Evolutionary conservation across 2,797 vertebrate species (phyloP), one percentile per base, ranked within the genome.

Genomic region (Podargus strigoides): DNA sequence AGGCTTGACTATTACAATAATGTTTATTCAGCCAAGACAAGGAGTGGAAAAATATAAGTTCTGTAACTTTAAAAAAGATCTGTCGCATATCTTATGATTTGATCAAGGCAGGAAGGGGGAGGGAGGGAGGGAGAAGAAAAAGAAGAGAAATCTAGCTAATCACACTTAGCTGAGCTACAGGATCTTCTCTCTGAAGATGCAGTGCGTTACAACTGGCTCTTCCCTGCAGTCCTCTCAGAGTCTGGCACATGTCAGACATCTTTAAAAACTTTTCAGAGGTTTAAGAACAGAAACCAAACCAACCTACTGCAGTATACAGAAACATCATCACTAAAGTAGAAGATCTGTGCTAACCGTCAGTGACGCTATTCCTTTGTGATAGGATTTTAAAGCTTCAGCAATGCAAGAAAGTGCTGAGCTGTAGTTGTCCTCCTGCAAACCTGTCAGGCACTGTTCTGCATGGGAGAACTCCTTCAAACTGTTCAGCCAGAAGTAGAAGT

Each of bases 401-500:
- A 99, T 99, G 98, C 98, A 99, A 16, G 97, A 98, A 97, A 99
- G 98, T 7, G 98, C 98, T 5, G 98, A 98, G 28, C 99, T 99
- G 94, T 98, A 99, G 97, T 98, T 98, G 27, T 98, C 98, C 32
- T 99, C 99, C 87, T 98, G 97, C 94, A 99, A 97, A 50, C 97
- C 98, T 20, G 98, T 98, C 92, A 99, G 98, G 92, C 98, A 99
- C 96, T 99, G 99, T 90, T 99, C 99, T 0, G 99, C 99, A 73
- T 99, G 98, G 34, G 99, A 99, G 94, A 99, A 99, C 97, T 99
- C 99, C 97, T 99, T 99, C 97, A 99, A 97, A 95, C 99, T 99
- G 96, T 99, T 99, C 64, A 99, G 98, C 99, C 99, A 99, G 97
- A 99, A 99, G 98, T 99, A 99, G 97, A 99, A 99, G 97, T 99